phyloP scores from a whole-genome alignment of 1,140 invertebrate genomes.

The Mercenaria mercenaria region DNA sequence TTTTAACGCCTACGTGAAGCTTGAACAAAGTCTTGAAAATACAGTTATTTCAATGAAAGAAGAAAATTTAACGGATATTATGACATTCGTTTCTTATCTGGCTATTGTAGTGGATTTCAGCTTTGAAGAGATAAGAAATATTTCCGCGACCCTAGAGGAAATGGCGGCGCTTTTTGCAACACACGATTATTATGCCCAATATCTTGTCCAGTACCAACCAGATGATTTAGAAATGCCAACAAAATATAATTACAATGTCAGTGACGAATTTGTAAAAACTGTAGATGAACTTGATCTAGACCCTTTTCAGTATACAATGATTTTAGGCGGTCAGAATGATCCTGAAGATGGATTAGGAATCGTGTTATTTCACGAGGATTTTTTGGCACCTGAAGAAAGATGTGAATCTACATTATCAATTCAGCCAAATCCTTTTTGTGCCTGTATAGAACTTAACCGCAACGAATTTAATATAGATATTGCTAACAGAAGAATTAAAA shows the following conservation, averaged over 20 bases:
- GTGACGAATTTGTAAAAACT: background rate
- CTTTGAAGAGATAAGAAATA: background rate
- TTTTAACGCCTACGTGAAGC: background rate
- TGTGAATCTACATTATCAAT: background rate
- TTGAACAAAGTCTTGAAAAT: background rate
- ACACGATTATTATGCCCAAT: background rate
- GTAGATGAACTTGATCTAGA: background rate
- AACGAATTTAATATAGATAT: constrained; percentile 4
- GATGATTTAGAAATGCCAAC: background rate
- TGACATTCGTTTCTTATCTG: background rate
- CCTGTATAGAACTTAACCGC: background rate
- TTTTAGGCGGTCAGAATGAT: background rate
- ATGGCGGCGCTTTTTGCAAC: background rate
- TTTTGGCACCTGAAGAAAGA: too few species aligned
- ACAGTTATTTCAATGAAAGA: background rate
- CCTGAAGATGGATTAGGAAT: background rate
- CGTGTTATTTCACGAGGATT: background rate
- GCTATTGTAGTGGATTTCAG: background rate
- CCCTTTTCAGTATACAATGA: background rate
- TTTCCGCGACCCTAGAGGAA: background rate
- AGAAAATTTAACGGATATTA: background rate
- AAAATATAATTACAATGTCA: background rate
- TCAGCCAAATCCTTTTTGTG: constrained; percentile 27
- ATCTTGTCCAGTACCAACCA: background rate
- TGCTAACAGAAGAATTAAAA: background rate